Evolutionary conservation across 2,888 invertebrate species (phyloP).

Genomic region (Poecilobothrus nobilitatus): DNA sequence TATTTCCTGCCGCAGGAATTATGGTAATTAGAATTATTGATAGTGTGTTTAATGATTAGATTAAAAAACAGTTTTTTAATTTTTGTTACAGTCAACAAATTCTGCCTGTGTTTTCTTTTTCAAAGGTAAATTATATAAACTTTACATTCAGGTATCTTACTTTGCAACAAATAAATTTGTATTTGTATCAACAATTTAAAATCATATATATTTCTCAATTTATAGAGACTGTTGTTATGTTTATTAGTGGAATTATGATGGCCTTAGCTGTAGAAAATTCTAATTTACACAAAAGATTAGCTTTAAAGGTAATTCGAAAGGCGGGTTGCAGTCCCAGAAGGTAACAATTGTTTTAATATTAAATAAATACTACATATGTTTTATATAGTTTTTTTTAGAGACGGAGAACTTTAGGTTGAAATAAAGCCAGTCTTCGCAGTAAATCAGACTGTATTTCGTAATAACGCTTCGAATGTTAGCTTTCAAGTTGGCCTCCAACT

Average conservation of each 20-base stretch:
- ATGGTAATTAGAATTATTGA: slow-evolving; percentile 43
- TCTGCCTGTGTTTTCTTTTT: slow-evolving; percentile 64
- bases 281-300: slow-evolving; percentile 79
- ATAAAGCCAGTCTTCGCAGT: too few relatives aligned
- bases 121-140: slow-evolving; percentile 39
- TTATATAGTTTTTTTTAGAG: too few relatives aligned
- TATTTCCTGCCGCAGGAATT: slow-evolving; percentile 76
- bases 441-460: too few relatives aligned
- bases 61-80: too few relatives aligned
- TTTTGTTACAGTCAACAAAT: slow-evolving; percentile 41
- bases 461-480: too few relatives aligned
- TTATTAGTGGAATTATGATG: slow-evolving; percentile 81
- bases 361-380: too few relatives aligned
- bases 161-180: not conserved
- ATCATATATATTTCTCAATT: not conserved
- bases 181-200: not conserved
- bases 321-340: slow-evolving; percentile 66
- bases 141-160: too few relatives aligned
- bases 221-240: slow-evolving; percentile 71
- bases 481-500: too few relatives aligned
- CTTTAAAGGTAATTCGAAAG: slow-evolving; percentile 70
- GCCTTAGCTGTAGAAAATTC: slow-evolving; percentile 86
- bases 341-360: slow-evolving; percentile 35
- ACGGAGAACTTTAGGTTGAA: too few relatives aligned
- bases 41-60: too few relatives aligned